These are phyloP conservation scores for Sarcophaga carnaria DNA, from an alignment of 2,888 invertebrate genomes.

Conservation along the genomic window DNA sequence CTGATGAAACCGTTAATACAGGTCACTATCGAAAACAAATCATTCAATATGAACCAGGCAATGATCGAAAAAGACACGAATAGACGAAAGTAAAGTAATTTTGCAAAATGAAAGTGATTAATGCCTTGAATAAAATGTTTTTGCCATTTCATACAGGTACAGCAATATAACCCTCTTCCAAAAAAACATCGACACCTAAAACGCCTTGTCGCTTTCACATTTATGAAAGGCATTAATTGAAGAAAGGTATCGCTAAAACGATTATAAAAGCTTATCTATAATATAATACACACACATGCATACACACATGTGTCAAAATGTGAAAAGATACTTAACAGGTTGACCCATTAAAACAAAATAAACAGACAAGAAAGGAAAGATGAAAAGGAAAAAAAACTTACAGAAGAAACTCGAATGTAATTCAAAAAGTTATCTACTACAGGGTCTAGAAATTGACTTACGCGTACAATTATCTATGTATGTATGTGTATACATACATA, in stretches of 20 bases:
- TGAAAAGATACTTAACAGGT: conserved; percentile 14
- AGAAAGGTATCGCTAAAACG: conserved; percentile 3
- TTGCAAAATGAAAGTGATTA: too few species aligned
- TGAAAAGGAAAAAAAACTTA: too few species aligned
- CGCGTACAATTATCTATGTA: not conserved
- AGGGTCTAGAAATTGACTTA: conserved; percentile 16
- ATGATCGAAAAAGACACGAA: too few species aligned
- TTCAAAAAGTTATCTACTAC: conserved; percentile 40
- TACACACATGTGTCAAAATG: not conserved
- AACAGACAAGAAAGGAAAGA: not conserved
- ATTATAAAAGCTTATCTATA: conserved; percentile 1
- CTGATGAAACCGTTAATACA: too few species aligned
- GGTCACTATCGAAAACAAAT: too few species aligned
- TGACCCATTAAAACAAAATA: conserved; percentile 29
- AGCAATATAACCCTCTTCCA: too few species aligned
- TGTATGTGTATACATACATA: conserved; percentile 17
- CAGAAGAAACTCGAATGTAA: conserved; percentile 18
- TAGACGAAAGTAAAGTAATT: too few species aligned
- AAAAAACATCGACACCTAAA: too few species aligned
- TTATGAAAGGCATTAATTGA: not conserved
- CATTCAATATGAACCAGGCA: too few species aligned
- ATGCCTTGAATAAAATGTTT: too few species aligned
- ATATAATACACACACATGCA: not conserved
- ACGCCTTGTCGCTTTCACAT: too few species aligned
- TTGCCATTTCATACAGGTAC: too few species aligned